A percentile compares a stretch with the other conserved stretches of the same genome.
Conservation (phyloP, 2,113 vertebrate genomes). For the Parotia lawesii region DNA sequence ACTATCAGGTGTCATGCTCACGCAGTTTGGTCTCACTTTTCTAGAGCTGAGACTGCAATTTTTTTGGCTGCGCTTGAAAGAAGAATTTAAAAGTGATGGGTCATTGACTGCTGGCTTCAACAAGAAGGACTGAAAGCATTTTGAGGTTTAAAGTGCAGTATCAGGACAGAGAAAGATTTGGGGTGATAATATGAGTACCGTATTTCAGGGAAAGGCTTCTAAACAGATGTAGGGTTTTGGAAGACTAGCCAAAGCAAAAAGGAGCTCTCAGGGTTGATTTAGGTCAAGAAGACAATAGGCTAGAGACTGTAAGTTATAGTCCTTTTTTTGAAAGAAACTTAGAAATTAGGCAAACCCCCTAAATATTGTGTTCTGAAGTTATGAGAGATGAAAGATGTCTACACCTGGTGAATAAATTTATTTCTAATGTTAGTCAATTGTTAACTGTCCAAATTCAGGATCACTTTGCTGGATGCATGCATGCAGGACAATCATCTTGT, state of each 20-base stretch:
- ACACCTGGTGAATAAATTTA: not conserved
- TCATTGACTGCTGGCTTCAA: not conserved
- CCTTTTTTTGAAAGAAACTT: not conserved
- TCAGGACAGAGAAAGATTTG: not conserved
- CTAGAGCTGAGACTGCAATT: not conserved
- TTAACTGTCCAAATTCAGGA: not conserved
- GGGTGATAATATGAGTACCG: not conserved
- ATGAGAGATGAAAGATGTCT: not conserved
- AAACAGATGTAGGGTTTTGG: not conserved
- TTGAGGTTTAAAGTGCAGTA: not conserved
- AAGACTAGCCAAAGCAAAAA: not conserved
- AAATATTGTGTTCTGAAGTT: not conserved
- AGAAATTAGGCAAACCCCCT: not conserved
- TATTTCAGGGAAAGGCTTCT: not conserved
- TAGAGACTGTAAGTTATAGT: not conserved
- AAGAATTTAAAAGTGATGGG: not conserved
- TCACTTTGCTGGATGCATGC: not conserved
- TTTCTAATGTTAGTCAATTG: not conserved
- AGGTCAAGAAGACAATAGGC: not conserved
- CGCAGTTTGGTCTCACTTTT: not conserved
- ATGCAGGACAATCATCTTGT: not conserved
- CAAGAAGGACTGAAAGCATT: not conserved
- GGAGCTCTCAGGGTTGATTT: not conserved
- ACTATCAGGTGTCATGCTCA: not conserved
- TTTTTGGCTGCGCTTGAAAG: not conserved